phyloP scores from a whole-genome alignment of 1,140 invertebrate genomes.

The Oedothorax gibbosus region DNA sequence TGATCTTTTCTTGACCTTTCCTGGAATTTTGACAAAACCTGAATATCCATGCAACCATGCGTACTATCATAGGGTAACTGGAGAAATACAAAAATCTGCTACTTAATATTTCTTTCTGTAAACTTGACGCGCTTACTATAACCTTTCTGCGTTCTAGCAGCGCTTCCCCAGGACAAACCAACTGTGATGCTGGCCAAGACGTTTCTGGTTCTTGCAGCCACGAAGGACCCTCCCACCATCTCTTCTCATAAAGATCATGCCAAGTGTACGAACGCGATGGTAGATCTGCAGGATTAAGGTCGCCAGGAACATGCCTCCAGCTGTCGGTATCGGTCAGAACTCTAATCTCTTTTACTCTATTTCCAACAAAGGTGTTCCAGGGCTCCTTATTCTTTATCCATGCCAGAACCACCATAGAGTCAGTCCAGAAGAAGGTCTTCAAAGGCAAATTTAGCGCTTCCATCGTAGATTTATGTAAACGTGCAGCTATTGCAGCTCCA shows the following conservation, averaged over 20 bases:
- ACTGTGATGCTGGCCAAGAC: slow-evolving; percentile 4
- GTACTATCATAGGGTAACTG: not conserved
- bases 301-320: slow-evolving; percentile 16
- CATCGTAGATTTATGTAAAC: not conserved
- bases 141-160: not conserved
- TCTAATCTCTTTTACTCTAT: not conserved
- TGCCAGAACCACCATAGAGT: slow-evolving; percentile 1
- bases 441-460: not conserved
- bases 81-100: slow-evolving; percentile 29
- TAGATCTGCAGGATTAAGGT: not conserved
- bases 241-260: not conserved
- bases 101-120: not conserved
- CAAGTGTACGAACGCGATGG: slow-evolving; percentile 8
- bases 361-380: slow-evolving; percentile 20
- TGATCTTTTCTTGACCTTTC: not conserved
- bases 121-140: not conserved
- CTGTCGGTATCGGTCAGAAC: not conserved
- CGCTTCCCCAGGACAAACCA: not conserved
- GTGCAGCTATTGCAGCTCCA: not conserved
- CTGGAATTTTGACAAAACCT: not conserved
- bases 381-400: slow-evolving; percentile 18
- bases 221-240: slow-evolving; percentile 3
- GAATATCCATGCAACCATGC: slow-evolving; percentile 1
- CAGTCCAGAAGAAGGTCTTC: slow-evolving; percentile 29
- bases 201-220: not conserved